Evolutionary conservation across 2,797 vertebrate species (phyloP).

Genomic region (Enteromius treurensis): DNA sequence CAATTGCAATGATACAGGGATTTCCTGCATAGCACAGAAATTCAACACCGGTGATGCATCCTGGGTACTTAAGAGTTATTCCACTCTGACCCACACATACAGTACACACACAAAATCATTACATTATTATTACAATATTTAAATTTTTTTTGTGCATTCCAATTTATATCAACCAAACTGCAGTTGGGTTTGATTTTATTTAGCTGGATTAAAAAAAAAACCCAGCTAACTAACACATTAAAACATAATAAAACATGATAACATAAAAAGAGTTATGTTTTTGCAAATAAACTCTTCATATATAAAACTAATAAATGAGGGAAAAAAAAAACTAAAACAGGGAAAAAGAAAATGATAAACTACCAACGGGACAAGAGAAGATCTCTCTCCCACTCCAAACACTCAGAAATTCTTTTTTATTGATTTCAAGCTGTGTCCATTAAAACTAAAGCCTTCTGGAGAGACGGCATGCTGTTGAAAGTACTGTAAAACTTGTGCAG

Average conservation of each 20-base stretch:
- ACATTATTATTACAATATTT: neutral
- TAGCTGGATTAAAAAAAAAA: too few relatives aligned
- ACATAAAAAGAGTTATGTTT: too few relatives aligned
- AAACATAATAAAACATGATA: too few relatives aligned
- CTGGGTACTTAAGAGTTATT: neutral
- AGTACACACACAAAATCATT: too few relatives aligned
- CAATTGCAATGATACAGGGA: neutral
- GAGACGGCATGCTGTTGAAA: neutral
- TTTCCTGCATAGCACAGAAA: neutral
- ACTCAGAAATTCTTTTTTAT: neutral
- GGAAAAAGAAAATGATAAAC: neutral
- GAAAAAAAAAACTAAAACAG: neutral
- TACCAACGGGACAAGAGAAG: neutral
- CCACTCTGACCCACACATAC: neutral
- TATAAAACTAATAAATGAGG: neutral
- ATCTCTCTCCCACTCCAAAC: neutral
- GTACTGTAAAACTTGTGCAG: conserved; percentile 27
- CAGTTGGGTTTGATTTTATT: too few relatives aligned
- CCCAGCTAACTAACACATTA: too few relatives aligned
- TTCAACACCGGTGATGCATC: neutral
- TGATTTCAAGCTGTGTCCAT: neutral
- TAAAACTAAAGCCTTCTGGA: too few relatives aligned
- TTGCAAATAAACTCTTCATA: neutral
- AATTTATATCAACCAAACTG: too few relatives aligned
- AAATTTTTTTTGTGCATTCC: neutral